Evolutionary conservation across 2,797 vertebrate genomes (phyloP).

Genomic region (Pseudochromis fuscus): DNA sequence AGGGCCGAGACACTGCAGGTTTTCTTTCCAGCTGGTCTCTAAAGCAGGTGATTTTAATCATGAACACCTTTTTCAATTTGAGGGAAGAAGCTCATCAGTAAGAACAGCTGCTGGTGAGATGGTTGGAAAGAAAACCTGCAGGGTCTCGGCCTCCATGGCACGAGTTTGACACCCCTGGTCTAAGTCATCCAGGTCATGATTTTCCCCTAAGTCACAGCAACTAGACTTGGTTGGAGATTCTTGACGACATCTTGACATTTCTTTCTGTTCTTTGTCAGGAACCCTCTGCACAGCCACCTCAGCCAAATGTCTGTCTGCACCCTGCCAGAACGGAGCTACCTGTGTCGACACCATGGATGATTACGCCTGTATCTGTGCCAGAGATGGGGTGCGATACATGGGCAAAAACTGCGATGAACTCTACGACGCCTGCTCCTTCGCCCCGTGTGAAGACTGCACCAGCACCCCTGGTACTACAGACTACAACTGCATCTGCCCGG

Average conservation of each 20-base stretch:
- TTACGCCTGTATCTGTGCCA: conserved; percentile 87
- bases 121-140: too few relatives aligned
- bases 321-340: conserved; percentile 88
- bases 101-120: too few relatives aligned
- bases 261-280: conserved; percentile 76
- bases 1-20: too few relatives aligned
- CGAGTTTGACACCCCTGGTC: too few relatives aligned
- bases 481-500: conserved; percentile 83
- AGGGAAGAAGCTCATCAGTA: too few relatives aligned
- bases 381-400: conserved; percentile 79
- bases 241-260: not conserved
- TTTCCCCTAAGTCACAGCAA: too few relatives aligned
- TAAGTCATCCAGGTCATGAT: too few relatives aligned
- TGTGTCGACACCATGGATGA: conserved; percentile 86
- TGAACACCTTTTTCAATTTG: too few relatives aligned
- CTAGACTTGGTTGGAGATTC: too few relatives aligned
- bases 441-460: conserved; percentile 81
- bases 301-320: conserved; percentile 84
- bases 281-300: conserved; percentile 80
- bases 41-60: too few relatives aligned
- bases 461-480: conserved; percentile 73
- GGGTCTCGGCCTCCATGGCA: too few relatives aligned
- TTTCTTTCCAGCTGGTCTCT: too few relatives aligned
- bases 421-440: conserved; percentile 83
- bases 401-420: conserved; percentile 86